Evolutionary conservation across 1,140 invertebrate species (phyloP).

Genomic region (Bombus terrestris): DNA sequence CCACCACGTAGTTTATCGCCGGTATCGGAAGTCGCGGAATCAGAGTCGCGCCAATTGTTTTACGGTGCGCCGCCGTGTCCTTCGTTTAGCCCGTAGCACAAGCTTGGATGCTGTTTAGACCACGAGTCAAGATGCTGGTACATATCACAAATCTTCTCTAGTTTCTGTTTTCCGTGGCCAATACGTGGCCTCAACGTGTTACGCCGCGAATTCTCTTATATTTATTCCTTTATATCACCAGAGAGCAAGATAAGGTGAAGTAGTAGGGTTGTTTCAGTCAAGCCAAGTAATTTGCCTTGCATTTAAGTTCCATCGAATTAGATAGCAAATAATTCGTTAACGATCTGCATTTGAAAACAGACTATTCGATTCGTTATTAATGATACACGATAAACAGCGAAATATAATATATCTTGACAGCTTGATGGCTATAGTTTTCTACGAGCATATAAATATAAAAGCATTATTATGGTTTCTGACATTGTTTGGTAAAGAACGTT

Average conservation of each 20-base stretch:
- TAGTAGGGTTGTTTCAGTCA: neutral
- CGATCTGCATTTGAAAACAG: too few relatives aligned
- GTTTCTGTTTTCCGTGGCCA: neutral
- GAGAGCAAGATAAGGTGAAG: neutral
- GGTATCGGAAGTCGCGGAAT: conserved; percentile 68
- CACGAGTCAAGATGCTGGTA: neutral
- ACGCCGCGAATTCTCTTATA: neutral
- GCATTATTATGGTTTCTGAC: too few relatives aligned
- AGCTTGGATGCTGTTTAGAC: neutral
- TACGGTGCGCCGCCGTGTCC: conserved; percentile 57
- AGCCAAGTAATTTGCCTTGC: too few relatives aligned
- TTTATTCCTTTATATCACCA: neutral
- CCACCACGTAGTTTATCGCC: conserved; percentile 39
- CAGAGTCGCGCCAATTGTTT: conserved; percentile 72
- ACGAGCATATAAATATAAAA: too few relatives aligned
- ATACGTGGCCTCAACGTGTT: neutral
- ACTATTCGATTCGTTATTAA: too few relatives aligned
- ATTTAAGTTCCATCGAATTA: too few relatives aligned
- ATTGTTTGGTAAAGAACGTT: too few relatives aligned
- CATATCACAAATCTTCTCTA: neutral
- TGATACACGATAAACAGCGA: too few relatives aligned
- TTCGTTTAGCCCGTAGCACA: neutral
- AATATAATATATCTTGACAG: too few relatives aligned
- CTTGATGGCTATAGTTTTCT: too few relatives aligned
- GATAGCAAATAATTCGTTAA: neutral